A percentile compares a stretch with the other conserved stretches of the same genome.
These are phyloP conservation scores for Trypoxylus dichotomus DNA, from an alignment of 1,140 invertebrate genomes.

Conservation along the genomic window DNA sequence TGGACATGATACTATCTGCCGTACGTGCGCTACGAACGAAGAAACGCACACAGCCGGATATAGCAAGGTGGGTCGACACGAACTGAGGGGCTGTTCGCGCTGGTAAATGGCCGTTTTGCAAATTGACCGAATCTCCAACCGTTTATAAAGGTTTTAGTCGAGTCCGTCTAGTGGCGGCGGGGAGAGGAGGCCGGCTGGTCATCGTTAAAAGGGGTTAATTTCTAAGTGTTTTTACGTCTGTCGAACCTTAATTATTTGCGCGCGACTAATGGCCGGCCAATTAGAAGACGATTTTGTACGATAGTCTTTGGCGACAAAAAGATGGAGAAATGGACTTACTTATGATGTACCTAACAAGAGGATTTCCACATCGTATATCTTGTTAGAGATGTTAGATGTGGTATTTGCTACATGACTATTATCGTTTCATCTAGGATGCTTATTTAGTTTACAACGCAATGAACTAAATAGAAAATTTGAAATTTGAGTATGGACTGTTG, in stretches of 20 bases:
- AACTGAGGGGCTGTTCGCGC: not conserved
- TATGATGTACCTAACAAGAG: not conserved
- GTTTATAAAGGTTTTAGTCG: not conserved
- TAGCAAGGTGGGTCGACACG: not conserved
- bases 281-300: not conserved
- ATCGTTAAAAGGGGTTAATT: constrained; percentile 3
- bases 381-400: not conserved
- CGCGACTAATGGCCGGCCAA: constrained; percentile 1
- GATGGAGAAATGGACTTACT: not conserved
- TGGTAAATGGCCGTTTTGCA: not conserved
- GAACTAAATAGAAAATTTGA: too few relatives aligned
- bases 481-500: too few relatives aligned
- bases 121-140: not conserved
- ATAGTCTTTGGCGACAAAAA: not conserved
- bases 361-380: not conserved
- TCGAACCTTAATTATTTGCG: constrained; percentile 2
- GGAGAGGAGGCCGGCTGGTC: not conserved
- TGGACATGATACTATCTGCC: not conserved
- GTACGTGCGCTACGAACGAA: not conserved
- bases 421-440: not conserved
- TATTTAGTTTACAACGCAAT: too few relatives aligned
- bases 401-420: not conserved
- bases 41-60: not conserved
- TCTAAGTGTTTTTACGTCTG: constrained; percentile 6
- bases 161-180: not conserved